Conservation (phyloP, 2,888 invertebrate genomes). For the Apocheima hispidaria region DNA sequence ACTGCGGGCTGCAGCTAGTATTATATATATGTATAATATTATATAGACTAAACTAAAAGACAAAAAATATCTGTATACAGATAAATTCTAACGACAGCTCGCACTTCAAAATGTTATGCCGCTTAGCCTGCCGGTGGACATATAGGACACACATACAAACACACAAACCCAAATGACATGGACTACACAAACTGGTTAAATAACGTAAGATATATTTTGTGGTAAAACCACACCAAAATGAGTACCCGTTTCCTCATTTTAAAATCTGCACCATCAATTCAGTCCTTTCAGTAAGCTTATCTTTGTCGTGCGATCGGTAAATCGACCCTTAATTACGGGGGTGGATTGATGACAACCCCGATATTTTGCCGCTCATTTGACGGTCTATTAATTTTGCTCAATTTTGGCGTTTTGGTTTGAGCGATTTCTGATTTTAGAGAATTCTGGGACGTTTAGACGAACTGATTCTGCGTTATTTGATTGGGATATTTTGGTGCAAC, state of each 20-base stretch:
- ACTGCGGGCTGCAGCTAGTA: too few relatives aligned
- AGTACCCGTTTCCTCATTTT: neutral
- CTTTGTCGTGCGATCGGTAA: slow-evolving; percentile 56
- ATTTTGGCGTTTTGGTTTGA: slow-evolving; percentile 41
- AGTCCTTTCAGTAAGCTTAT: slow-evolving; percentile 36
- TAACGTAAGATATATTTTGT: neutral
- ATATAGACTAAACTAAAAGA: too few relatives aligned
- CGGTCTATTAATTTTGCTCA: slow-evolving; percentile 61
- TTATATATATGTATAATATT: too few relatives aligned
- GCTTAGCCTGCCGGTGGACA: too few relatives aligned
- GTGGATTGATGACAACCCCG: slow-evolving; percentile 56
- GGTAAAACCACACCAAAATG: neutral
- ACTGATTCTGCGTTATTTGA: too few relatives aligned
- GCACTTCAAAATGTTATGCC: too few relatives aligned
- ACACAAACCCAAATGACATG: too few relatives aligned
- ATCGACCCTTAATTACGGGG: slow-evolving; percentile 59
- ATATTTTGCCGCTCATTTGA: slow-evolving; percentile 59
- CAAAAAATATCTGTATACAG: too few relatives aligned
- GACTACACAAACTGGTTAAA: too few relatives aligned
- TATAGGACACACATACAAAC: too few relatives aligned
- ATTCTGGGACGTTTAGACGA: neutral
- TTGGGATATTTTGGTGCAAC: too few relatives aligned
- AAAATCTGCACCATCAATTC: slow-evolving; percentile 8
- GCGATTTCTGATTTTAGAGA: slow-evolving; percentile 24
- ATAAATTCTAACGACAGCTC: too few relatives aligned